Percentiles rank a stretch among this genome's conserved stretches.
Evolutionary conservation across 2,797 vertebrate genomes (phyloP).

Genomic region (Columba guinea): DNA sequence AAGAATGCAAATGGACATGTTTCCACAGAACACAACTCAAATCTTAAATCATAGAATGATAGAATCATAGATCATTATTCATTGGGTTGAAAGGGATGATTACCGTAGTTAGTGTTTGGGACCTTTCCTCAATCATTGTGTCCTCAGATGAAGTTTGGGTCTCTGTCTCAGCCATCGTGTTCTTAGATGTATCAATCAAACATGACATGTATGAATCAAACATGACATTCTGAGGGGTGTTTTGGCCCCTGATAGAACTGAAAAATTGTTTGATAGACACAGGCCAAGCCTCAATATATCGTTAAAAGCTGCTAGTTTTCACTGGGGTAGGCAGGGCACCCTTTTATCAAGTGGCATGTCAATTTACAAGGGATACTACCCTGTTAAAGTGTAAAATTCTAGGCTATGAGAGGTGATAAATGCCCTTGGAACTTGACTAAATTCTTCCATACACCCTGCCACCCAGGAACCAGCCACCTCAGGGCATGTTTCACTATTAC

Average conservation of each 20-base stretch:
- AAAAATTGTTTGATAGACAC: background rate
- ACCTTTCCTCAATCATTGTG: background rate
- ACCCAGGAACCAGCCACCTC: background rate
- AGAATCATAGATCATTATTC: too few relatives aligned
- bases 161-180: background rate
- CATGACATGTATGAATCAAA: background rate
- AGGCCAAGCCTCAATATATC: background rate
- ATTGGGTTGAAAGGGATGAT: background rate
- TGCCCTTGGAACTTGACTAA: background rate
- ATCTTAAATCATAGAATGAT: background rate
- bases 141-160: background rate
- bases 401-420: background rate
- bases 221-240: background rate
- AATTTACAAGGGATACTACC: background rate
- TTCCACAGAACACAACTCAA: background rate
- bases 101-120: too few relatives aligned
- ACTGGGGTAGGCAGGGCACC: background rate
- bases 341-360: background rate
- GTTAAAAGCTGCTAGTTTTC: background rate
- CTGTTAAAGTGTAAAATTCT: background rate
- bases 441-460: background rate
- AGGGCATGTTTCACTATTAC: background rate
- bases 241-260: background rate
- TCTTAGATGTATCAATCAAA: background rate
- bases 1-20: background rate